Conservation (phyloP, 2,113 vertebrate species). For the Larimichthys crocea region DNA sequence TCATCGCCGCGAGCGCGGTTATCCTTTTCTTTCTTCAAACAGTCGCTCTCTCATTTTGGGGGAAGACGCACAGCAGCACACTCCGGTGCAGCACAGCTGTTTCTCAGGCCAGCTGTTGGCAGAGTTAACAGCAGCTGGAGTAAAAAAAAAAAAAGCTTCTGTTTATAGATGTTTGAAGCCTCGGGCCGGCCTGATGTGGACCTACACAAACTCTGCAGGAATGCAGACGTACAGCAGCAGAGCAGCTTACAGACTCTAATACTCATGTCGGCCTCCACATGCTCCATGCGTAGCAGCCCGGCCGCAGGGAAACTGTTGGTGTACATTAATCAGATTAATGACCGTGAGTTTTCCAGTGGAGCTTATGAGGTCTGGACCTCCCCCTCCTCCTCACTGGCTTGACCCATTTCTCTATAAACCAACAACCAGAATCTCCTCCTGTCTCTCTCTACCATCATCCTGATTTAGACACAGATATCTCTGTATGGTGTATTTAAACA, state of each 20-base stretch:
- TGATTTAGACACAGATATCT: not conserved
- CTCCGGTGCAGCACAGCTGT: slow-evolving; percentile 1
- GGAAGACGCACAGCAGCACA: not conserved
- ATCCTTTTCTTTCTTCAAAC: slow-evolving; percentile 32
- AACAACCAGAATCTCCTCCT: slow-evolving; percentile 43
- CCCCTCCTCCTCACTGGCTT: slow-evolving; percentile 57
- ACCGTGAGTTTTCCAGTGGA: slow-evolving; percentile 72
- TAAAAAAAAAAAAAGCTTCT: slow-evolving; percentile 16
- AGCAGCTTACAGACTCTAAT: slow-evolving; percentile 23
- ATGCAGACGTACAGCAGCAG: slow-evolving; percentile 38
- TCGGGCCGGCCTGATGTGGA: not conserved
- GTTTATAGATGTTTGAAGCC: slow-evolving; percentile 42
- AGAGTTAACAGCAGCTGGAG: not conserved
- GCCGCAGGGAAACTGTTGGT: slow-evolving; percentile 61
- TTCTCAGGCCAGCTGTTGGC: slow-evolving; percentile 39
- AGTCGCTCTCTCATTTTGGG: slow-evolving; percentile 6
- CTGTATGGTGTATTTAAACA: not conserved
- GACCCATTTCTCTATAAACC: slow-evolving; percentile 77
- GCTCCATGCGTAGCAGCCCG: slow-evolving; percentile 7
- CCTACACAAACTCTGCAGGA: slow-evolving; percentile 41
- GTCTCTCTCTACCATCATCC: slow-evolving; percentile 27
- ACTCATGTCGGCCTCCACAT: not conserved
- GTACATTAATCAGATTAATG: slow-evolving; percentile 85
- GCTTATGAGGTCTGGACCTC: slow-evolving; percentile 75
- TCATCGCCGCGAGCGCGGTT: slow-evolving; percentile 7